These are phyloP conservation scores for Dysmachus trigonus DNA, from an alignment of 2,888 invertebrate species.

Conservation along the genomic window DNA sequence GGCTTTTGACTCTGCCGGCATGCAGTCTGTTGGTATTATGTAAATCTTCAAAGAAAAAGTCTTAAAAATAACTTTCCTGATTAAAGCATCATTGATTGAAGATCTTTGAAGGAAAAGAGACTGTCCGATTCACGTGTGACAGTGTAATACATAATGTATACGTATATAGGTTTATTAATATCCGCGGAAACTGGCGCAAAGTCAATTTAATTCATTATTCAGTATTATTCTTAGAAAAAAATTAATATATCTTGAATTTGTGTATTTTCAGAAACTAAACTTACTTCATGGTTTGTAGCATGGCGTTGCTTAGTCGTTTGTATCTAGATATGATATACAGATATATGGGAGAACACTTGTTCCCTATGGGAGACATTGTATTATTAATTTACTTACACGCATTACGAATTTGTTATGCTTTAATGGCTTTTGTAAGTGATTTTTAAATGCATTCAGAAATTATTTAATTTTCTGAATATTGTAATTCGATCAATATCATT, in stretches of 20 bases:
- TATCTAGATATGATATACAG: too few relatives aligned
- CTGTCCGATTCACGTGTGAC: not conserved
- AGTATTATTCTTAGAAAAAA: not conserved
- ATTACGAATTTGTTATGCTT: too few relatives aligned
- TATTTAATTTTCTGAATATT: too few relatives aligned
- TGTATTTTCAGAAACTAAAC: not conserved
- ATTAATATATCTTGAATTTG: not conserved
- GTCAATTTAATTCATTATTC: not conserved
- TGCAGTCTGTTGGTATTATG: not conserved
- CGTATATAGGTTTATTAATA: not conserved
- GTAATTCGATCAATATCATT: too few relatives aligned
- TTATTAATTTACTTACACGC: too few relatives aligned
- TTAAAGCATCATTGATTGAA: not conserved
- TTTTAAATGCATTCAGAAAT: too few relatives aligned
- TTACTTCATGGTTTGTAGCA: not conserved
- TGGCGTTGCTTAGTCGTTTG: not conserved
- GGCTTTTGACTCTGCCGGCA: not conserved
- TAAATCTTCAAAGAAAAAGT: not conserved
- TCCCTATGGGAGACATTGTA: too few relatives aligned
- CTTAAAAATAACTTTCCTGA: not conserved
- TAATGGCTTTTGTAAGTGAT: too few relatives aligned
- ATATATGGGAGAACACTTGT: too few relatives aligned
- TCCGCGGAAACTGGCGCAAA: not conserved
- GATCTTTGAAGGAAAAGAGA: not conserved
- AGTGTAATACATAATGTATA: not conserved